These are phyloP conservation scores for Galeopsomyia nigrocyanea DNA, from an alignment of 2,888 invertebrate genomes.

Conservation along the genomic window DNA sequence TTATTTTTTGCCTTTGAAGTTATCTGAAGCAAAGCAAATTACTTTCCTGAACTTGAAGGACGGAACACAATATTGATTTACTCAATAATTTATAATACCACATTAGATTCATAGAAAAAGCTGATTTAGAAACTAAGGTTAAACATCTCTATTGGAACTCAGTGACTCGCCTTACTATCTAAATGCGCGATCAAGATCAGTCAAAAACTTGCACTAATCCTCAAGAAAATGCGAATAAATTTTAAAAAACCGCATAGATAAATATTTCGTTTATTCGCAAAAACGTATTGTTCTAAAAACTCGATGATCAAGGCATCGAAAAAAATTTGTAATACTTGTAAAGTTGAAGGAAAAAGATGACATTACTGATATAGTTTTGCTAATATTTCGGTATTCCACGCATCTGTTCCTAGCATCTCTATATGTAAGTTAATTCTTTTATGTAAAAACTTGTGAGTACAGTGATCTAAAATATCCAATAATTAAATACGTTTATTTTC, in stretches of 20 bases:
- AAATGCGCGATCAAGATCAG: conserved; percentile 27
- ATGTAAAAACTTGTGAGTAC: conserved; percentile 36
- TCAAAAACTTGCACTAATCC: conserved; percentile 25
- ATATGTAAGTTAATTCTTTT: conserved; percentile 32
- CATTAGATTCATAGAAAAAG: neutral
- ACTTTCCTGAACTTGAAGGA: no score
- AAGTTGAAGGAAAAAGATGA: no score
- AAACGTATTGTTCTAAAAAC: neutral
- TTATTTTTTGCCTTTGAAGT: no score
- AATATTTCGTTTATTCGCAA: conserved; percentile 17
- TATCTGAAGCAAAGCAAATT: no score
- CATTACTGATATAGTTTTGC: no score
- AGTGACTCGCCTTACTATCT: conserved; percentile 4
- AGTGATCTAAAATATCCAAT: conserved; percentile 37
- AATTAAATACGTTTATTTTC: conserved; percentile 15
- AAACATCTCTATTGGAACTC: no score
- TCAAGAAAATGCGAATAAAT: conserved; percentile 16
- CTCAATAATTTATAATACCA: neutral
- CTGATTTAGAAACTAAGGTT: neutral
- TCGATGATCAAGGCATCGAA: neutral
- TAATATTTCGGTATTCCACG: neutral
- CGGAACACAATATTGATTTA: no score
- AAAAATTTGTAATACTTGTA: no score
- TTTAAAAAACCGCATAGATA: conserved; percentile 30
- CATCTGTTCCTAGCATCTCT: conserved; percentile 27